Conservation (phyloP, 2,113 vertebrate genomes). For the Lepisosteus osseus region DNA sequence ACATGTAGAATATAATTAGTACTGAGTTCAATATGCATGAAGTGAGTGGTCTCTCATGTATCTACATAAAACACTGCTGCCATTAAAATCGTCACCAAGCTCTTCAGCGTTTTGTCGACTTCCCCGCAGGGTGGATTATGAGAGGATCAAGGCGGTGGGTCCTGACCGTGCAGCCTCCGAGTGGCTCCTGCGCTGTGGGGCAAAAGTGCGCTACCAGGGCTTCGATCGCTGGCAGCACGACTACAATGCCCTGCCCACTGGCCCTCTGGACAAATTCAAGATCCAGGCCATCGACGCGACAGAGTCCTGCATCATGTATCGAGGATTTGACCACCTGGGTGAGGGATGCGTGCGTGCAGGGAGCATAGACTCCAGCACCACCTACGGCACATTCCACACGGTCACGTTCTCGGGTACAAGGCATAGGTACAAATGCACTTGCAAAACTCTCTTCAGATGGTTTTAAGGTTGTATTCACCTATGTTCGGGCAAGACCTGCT, state of each 20-base stretch:
- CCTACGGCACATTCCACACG: too few relatives aligned
- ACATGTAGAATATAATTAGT: too few relatives aligned
- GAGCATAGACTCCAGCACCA: too few relatives aligned
- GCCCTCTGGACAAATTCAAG: slow-evolving; percentile 76
- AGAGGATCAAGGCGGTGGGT: slow-evolving; percentile 79
- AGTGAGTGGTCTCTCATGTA: too few relatives aligned
- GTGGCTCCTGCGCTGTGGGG: slow-evolving; percentile 92
- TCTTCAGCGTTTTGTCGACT: not conserved
- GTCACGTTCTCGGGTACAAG: too few relatives aligned
- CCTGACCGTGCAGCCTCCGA: slow-evolving; percentile 89
- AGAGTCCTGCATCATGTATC: slow-evolving; percentile 90
- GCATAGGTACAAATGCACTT: too few relatives aligned
- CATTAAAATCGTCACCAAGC: not conserved
- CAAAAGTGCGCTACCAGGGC: slow-evolving; percentile 78
- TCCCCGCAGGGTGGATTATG: slow-evolving; percentile 80
- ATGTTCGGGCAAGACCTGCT: too few relatives aligned
- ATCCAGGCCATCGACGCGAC: slow-evolving; percentile 89
- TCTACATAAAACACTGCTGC: too few relatives aligned
- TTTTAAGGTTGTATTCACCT: too few relatives aligned
- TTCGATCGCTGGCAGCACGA: slow-evolving; percentile 85
- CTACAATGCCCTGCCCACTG: slow-evolving; percentile 85
- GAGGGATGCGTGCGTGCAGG: slow-evolving; percentile 26
- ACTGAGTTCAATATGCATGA: too few relatives aligned
- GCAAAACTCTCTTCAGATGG: too few relatives aligned
- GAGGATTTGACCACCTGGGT: slow-evolving; percentile 90